Conservation (phyloP, 1,140 invertebrate genomes). For the Plectus sambesii region DNA sequence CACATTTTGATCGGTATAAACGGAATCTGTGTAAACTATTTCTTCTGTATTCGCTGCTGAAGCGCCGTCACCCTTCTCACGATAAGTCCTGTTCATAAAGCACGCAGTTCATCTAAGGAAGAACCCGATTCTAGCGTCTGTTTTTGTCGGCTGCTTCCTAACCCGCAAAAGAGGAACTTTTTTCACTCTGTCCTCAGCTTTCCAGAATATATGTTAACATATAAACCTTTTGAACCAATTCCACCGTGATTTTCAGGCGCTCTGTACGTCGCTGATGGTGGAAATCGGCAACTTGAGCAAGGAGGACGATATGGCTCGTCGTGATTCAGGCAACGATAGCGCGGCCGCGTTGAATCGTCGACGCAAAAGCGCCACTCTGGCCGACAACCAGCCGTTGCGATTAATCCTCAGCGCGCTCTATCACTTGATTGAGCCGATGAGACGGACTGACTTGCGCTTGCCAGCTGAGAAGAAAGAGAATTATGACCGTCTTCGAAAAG, state of each 20-base stretch:
- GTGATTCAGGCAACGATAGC: conserved; percentile 18
- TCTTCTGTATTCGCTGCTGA: conserved; percentile 1
- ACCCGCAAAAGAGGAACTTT: conserved; percentile 2
- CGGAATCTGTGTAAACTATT: conserved; percentile 1
- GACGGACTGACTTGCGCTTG: conserved; percentile 20
- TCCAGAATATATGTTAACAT: background rate
- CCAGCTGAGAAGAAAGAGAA: conserved; percentile 10
- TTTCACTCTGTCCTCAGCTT: background rate
- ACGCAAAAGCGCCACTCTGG: conserved; percentile 25
- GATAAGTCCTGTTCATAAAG: too few species aligned
- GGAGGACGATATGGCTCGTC: conserved; percentile 4
- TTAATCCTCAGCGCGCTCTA: conserved; percentile 35
- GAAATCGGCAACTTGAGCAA: conserved; percentile 31
- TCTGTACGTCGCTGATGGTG: conserved; percentile 27
- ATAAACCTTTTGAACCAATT: background rate
- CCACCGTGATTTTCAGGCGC: conserved; percentile 24
- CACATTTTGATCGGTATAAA: background rate
- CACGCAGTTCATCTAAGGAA: too few species aligned
- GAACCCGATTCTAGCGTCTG: too few species aligned
- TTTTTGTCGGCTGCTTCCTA: conserved; percentile 12
- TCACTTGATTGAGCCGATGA: conserved; percentile 41
- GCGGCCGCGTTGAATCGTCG: background rate
- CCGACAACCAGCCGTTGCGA: conserved; percentile 40
- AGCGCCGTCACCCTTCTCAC: conserved; percentile 12
- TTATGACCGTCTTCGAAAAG: conserved; percentile 20